A percentile compares a stretch with the other conserved stretches of the same genome.
phyloP scores from a whole-genome alignment of 2,888 invertebrate species.

The Polymixis lichenea region DNA sequence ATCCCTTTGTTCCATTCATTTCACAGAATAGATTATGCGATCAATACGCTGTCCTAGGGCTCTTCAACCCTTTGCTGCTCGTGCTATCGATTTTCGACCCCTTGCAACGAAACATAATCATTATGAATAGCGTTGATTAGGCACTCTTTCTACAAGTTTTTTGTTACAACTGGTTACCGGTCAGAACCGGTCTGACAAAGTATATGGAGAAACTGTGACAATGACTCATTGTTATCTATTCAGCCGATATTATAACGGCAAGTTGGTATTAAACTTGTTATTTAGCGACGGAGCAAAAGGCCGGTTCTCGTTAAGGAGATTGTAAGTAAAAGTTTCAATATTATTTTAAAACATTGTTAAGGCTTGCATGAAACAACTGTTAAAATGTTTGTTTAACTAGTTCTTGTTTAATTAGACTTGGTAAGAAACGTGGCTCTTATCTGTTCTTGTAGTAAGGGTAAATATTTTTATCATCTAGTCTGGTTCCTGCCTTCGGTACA shows the following conservation, averaged over 20 bases:
- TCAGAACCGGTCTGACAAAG: constrained; percentile 34
- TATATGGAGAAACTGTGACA: constrained; percentile 57
- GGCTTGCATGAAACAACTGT: constrained; percentile 3
- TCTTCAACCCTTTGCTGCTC: constrained; percentile 54
- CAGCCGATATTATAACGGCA: constrained; percentile 57
- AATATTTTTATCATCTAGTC: background rate
- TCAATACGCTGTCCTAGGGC: constrained; percentile 37
- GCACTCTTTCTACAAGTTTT: constrained; percentile 41
- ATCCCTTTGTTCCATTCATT: constrained; percentile 22
- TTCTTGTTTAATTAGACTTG: background rate
- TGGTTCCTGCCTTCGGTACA: too few species aligned
- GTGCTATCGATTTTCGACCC: constrained; percentile 71
- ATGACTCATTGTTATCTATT: constrained; percentile 69
- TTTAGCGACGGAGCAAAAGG: constrained; percentile 62
- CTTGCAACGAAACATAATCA: constrained; percentile 49
- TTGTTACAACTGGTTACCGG: constrained; percentile 21
- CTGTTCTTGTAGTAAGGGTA: background rate
- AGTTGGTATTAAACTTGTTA: constrained; percentile 53
- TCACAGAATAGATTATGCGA: constrained; percentile 39
- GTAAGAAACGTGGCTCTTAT: background rate
- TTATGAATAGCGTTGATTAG: constrained; percentile 59
- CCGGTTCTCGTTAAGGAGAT: constrained; percentile 54
- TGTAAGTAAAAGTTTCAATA: constrained; percentile 38
- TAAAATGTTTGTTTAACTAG: background rate
- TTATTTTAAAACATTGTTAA: constrained; percentile 31